Conservation (phyloP, 2,113 vertebrate genomes). For the Perca fluviatilis region DNA sequence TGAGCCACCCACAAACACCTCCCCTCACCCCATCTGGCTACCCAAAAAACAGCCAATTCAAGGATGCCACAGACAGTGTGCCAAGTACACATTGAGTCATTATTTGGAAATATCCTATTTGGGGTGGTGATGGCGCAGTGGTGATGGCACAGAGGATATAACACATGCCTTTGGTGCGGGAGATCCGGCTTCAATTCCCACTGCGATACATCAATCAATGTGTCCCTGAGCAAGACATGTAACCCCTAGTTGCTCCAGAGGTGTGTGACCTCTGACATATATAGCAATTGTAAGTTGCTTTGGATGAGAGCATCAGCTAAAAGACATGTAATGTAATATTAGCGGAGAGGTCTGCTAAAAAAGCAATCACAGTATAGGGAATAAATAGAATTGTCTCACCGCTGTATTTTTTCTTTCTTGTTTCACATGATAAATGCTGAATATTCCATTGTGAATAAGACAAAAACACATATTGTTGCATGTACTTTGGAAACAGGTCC, state of each 20-base stretch:
- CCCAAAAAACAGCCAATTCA: constrained; percentile 56
- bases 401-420: neutral
- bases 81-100: constrained; percentile 48
- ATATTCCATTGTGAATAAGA: neutral
- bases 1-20: constrained; percentile 46
- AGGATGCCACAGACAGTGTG: constrained; percentile 43
- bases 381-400: neutral
- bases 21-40: constrained; percentile 59
- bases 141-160: no score
- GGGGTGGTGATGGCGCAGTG: no score
- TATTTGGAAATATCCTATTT: constrained; percentile 42
- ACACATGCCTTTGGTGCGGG: no score
- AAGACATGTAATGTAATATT: no score
- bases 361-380: neutral
- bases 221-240: no score
- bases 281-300: no score
- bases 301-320: no score
- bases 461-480: no score
- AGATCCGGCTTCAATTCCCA: no score
- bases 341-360: constrained; percentile 15
- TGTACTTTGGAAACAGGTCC: neutral
- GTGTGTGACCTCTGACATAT: no score
- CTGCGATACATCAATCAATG: no score
- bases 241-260: no score
- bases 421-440: neutral